Evolutionary conservation across 2,113 vertebrate genomes (phyloP).

Genomic region (Perognathus longimembris): DNA sequence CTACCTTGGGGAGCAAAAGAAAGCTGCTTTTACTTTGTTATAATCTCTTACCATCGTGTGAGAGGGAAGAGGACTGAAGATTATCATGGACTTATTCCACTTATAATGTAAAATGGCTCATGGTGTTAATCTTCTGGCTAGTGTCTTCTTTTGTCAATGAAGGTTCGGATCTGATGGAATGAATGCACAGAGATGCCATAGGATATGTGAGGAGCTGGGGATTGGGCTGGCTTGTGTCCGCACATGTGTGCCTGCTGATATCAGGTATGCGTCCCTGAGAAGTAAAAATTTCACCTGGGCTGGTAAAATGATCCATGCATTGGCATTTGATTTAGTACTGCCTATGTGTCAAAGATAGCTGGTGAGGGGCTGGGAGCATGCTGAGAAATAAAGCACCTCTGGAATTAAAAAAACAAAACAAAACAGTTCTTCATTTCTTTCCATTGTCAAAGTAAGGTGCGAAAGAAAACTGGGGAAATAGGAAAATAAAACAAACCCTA

Average conservation of each 20-base stretch:
- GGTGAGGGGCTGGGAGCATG: background rate
- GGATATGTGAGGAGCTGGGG: background rate
- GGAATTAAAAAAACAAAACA: too few species aligned
- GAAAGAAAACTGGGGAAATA: slow-evolving; percentile 36
- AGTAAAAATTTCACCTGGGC: background rate
- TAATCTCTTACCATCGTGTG: background rate
- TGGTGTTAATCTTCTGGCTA: background rate
- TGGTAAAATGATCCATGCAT: slow-evolving; percentile 38
- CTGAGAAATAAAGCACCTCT: slow-evolving; percentile 8
- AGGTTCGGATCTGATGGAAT: background rate
- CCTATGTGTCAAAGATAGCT: slow-evolving; percentile 25
- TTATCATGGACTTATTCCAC: background rate
- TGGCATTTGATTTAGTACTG: slow-evolving; percentile 12
- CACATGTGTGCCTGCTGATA: background rate
- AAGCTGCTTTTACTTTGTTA: slow-evolving; percentile 15
- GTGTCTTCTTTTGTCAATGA: background rate
- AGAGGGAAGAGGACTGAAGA: slow-evolving; percentile 21
- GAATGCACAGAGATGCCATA: background rate
- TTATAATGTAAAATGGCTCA: background rate
- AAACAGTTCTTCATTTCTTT: background rate
- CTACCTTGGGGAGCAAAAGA: background rate
- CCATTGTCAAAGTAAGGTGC: slow-evolving; percentile 24
- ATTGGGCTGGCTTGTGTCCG: background rate
- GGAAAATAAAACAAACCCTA: slow-evolving; percentile 5
- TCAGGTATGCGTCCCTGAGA: background rate